Base-by-base conservation (phyloP, 2,113 vertebrate species). In the Mormoops blainvillei region DNA sequence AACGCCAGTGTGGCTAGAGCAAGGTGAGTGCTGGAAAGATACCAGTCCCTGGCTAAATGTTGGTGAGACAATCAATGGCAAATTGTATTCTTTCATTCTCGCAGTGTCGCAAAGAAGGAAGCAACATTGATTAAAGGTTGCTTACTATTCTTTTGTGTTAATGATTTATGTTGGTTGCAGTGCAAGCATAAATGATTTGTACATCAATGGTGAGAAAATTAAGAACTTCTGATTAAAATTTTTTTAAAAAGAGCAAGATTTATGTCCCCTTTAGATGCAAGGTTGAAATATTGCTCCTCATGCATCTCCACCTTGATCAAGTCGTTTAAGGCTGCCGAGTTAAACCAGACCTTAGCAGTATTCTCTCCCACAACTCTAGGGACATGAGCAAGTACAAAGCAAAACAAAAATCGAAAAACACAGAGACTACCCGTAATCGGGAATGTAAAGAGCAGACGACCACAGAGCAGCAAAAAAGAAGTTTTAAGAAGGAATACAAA, bases 91-190 rank as follows among this genome's bases (percentile, higher is more conserved):
- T 81, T 92, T 94, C 77, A 68, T 90, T 84, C 88, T 43, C 6
- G 24, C 33, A 16, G 36, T 61, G 58, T 83, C 54, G 92, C 43
- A 41, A 13, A 88, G 70, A 89, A 91, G 70, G 38, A 80, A 94
- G 28, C 14, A 48, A 33, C 95, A 97, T 85, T 26, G 95, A 89
- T 89, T 2, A 1, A 88, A 78, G 85, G 45, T 41, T 88, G 38
- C 95, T 98, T 88, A 67, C 61, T 78, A 54, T 96, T 95, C 41
- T 95, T 92, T 95, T 82, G 12, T 77, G 91, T 85, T 95, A 68
- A 89, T 98, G 94, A 98, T 97, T 98, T 96, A 96, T 77, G 2
- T 89, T 97, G 95, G 91, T 73, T 97, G 38, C 74, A 76, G 92
- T 86, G 94, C n/a, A 87, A 97, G 89, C 94, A 45, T 81, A 97